These are phyloP conservation scores for Chymomyza caudatula DNA, from an alignment of 2,888 invertebrate species.

Conservation along the genomic window DNA sequence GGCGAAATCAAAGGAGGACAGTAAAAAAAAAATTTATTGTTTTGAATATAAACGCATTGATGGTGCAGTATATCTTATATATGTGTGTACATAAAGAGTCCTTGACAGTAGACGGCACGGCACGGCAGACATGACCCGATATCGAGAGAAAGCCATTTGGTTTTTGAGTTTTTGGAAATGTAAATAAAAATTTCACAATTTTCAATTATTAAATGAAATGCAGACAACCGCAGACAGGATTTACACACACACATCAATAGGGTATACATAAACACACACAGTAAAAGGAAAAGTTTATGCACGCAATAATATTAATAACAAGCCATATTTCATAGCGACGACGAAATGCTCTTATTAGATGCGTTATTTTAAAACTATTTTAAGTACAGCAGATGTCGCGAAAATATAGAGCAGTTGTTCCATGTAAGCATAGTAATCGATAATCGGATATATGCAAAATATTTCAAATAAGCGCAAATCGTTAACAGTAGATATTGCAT, in stretches of 20 bases:
- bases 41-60: constrained; percentile 18
- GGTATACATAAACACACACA: constrained; percentile 6
- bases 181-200: constrained; percentile 20
- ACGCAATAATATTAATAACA: not conserved
- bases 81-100: constrained; percentile 36
- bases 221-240: constrained; percentile 12
- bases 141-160: not conserved
- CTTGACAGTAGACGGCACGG: constrained; percentile 41
- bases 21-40: constrained; percentile 38
- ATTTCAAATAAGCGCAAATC: too few relatives aligned
- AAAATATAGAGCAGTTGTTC: too few relatives aligned
- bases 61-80: not conserved
- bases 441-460: too few relatives aligned
- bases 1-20: constrained; percentile 33
- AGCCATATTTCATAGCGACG: not conserved
- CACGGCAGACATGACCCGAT: not conserved
- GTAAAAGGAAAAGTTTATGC: not conserved
- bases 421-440: too few relatives aligned
- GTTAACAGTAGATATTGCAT: too few relatives aligned
- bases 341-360: not conserved
- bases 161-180: not conserved
- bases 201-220: constrained; percentile 59
- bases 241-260: constrained; percentile 14
- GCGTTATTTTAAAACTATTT: not conserved
- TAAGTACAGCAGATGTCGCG: too few relatives aligned